Evolutionary conservation across 2,797 vertebrate species (phyloP), one percentile per base, ranked within the genome.

Genomic region (Basileuterus tristriatus): DNA sequence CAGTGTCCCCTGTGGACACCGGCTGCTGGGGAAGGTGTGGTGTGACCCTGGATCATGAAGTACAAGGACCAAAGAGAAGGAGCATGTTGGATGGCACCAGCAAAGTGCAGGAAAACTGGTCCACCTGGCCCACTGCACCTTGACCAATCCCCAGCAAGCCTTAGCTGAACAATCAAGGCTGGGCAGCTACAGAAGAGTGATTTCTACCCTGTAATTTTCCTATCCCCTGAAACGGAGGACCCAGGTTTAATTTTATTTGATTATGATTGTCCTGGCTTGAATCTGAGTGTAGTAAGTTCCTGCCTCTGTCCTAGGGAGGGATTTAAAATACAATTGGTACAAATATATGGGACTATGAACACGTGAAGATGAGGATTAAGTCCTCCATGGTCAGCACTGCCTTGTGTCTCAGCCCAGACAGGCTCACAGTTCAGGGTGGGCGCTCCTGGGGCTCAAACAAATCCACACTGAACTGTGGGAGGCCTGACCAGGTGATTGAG

Each of bases 401-500:
- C 6, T 15, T 13, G 19, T 43, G 37, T 50, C 59, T 71, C 64
- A 43, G 64, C 32, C 32, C 46, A 18, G 49, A 56, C 1, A 6
- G 43, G 21, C 13, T 83, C 32, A 12, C 23, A 12, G 11, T 19
- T 23, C 39, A 27, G n/a, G 4, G 4, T 44, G 32, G 34, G 47
- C 11, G 8, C 27, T 69, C n/a, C 46, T 34, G 12, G 47, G 26
- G 11, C 60, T 76, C 3, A 1, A 24, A 39, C 29, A 76, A 47
- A 63, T 47, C 63, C 2, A 0, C 6, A 24, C 6, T 9, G 70
- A 78, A 30, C 12, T 8, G 1, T 20, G 37, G 56, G 27, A 50
- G 59, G 44, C 79, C 58, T 70, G 44, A 26, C 20, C 1, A 4
- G 46, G 41, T 0, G 4, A 20, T 5, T 2, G 2, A 74, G 26